Percentiles rank a stretch among this genome's conserved stretches.
Evolutionary conservation across 2,888 invertebrate species (phyloP).

Genomic region (Diachrysia chrysitis): DNA sequence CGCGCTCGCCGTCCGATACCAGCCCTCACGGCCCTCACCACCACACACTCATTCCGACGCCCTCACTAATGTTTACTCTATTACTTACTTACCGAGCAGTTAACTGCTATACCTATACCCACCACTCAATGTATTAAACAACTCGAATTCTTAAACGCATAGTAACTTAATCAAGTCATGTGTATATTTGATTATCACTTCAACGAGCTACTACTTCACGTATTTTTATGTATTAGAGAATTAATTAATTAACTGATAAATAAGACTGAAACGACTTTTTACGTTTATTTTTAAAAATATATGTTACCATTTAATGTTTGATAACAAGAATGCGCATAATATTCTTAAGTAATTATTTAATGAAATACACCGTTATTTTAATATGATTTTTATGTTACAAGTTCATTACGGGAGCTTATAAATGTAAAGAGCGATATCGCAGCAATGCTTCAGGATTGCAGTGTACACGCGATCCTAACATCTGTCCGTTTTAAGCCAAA

Average conservation of each 20-base stretch:
- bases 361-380: slow-evolving; percentile 55
- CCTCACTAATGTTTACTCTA: slow-evolving; percentile 79
- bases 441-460: slow-evolving; percentile 66
- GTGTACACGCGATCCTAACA: slow-evolving; percentile 72
- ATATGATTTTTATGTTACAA: slow-evolving; percentile 59
- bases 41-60: slow-evolving; percentile 65
- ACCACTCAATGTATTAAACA: slow-evolving; percentile 70
- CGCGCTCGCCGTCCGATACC: slow-evolving; percentile 69
- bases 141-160: slow-evolving; percentile 70
- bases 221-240: slow-evolving; percentile 53
- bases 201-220: slow-evolving; percentile 65
- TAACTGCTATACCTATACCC: slow-evolving; percentile 68
- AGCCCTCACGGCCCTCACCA: slow-evolving; percentile 68
- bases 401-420: slow-evolving; percentile 65
- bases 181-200: slow-evolving; percentile 73
- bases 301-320: slow-evolving; percentile 32
- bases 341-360: slow-evolving; percentile 49
- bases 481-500: slow-evolving; percentile 73
- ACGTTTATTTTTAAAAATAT: slow-evolving; percentile 37
- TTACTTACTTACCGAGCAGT: slow-evolving; percentile 83
- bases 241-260: slow-evolving; percentile 47
- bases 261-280: slow-evolving; percentile 40
- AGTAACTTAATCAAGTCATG: slow-evolving; percentile 78
- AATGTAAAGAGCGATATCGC: slow-evolving; percentile 62
- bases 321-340: slow-evolving; percentile 40